Evolutionary conservation across 2,113 vertebrate genomes (phyloP).

Genomic region (Callorhinus ursinus): DNA sequence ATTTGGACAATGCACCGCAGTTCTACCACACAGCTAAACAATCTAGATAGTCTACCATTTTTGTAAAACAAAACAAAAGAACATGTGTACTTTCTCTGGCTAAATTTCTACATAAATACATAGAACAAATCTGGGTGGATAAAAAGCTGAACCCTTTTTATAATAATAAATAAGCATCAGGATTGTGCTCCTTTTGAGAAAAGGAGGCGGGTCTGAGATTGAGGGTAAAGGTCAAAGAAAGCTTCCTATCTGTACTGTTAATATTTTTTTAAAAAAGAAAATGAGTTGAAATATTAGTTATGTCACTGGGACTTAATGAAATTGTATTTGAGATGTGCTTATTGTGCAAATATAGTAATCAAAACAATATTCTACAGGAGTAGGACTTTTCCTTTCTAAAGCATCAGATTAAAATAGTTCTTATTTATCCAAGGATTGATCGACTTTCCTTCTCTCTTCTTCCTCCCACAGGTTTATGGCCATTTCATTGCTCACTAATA

Average conservation of each 20-base stretch:
- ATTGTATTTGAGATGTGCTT: neutral
- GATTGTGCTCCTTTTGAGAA: neutral
- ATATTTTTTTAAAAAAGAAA: slow-evolving; percentile 52
- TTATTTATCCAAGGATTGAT: neutral
- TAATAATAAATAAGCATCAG: neutral
- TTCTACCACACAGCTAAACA: neutral
- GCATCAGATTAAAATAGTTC: neutral
- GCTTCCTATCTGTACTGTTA: neutral
- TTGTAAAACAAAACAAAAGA: neutral
- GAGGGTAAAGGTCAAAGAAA: slow-evolving; percentile 2
- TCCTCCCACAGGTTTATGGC: slow-evolving; percentile 51
- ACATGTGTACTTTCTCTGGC: neutral
- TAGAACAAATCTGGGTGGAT: neutral
- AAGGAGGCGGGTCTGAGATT: neutral
- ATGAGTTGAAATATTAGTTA: neutral
- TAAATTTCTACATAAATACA: neutral
- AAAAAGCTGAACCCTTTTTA: neutral
- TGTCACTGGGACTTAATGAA: neutral
- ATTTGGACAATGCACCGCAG: neutral
- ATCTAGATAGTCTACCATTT: neutral
- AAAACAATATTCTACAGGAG: neutral
- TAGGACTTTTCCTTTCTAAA: neutral
- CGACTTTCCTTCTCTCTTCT: slow-evolving; percentile 4
- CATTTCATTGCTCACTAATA: neutral
- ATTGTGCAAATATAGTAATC: neutral